Base-by-base conservation (phyloP, 2,113 vertebrate species). In the Lathamus discolor region DNA sequence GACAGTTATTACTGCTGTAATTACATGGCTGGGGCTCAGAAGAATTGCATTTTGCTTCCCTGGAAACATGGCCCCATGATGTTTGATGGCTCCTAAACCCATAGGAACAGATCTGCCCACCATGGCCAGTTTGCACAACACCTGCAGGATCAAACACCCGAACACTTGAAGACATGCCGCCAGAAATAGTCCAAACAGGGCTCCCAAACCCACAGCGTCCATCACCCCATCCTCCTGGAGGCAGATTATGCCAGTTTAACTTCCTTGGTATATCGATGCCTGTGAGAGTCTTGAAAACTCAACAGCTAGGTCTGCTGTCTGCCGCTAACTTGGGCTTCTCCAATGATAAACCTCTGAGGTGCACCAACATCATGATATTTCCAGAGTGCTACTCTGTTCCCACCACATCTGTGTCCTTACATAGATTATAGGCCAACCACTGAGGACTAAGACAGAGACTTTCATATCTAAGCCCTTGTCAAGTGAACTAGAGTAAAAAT, bases 1-100 rank as follows among this genome's bases (percentile, higher is more conserved):
- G 35, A 96, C 68, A 77, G 83, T 69, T 94, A 59, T 78, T 86
- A 83, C 17, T 11, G 76, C 76, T 75, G 55, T 84, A 95, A 86
- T 91, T 94, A 67, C 39, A 51, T 3, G 75, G 29, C 83, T 90
- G 76, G 46, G 23, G 81, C 33, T 68, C 63, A 51, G 18, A 90
- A 80, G 31, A 86, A 92, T 19, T 72, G 28, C n/a, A 43, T 86
- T 96, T 79, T 37, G 46, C 67, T 73, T 90, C 67, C 37, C 31
- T 76, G 35, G 62, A 79, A 81, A 63, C 43, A 68, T 4, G 31
- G 39, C 16, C 73, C 86, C 0, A 0, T 44, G 55, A 80, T 7
- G 31, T 61, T 12, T 66, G 23, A 62, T n/a, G 54, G 20, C 37
- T 72, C 61, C 48, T 35, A 69, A 81, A 77, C 39, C 69, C 1